Evolutionary conservation across 1,140 invertebrate genomes (phyloP), one percentile per base, ranked within the genome.

Genomic region (Zaprionus vittiger): DNA sequence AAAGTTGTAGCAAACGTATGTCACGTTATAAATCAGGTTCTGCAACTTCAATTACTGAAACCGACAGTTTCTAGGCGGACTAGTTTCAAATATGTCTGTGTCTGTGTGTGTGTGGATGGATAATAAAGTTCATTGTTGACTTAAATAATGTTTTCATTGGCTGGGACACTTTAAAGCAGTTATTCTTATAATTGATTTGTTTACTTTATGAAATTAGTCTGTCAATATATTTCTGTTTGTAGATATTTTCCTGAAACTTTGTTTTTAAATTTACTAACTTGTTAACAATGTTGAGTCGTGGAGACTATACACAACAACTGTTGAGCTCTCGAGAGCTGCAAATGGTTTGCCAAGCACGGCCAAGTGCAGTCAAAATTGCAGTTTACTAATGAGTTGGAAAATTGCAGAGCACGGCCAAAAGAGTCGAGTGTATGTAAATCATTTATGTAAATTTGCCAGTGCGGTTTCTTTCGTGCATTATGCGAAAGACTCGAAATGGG

Each of bases 381-480:
- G 68, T 57, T 61, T 64, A 72, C 71, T 83, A 87, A 87, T 87
- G 77, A 83, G 80, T 87, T 89, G 83, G 67, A 89, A 87, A 87
- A 89, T 87, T 87, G 73, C 63, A 78, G 67, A 78, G 65, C 61
- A 55, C 52, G 56, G 68, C 72, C 73, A 62, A 34, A 11, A 73
- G 68, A 67, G 71, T 80, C 49, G 78, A 87, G 73, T 89, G 73
- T 71, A 87, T 31, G 28, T 83, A 83, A 89, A 83, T 87, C 65
- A 87, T 80, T 83, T 89, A 83, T 79, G 84, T 65, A 64, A 81
- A 83, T 73, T 70, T 62, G 41, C n/a, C 41, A 37, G 11, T 80
- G 59, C 62, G 76, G 64, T 59, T 64, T 65, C 38, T n/a, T 41
- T 41, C n/a, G 38, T 38, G 31, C 63, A 55, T 54, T 56, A 26